Percentiles rank a stretch among this genome's conserved stretches.
These are phyloP conservation scores for Lepeophtheirus salmonis DNA, from an alignment of 1,140 invertebrate species.

Conservation along the genomic window DNA sequence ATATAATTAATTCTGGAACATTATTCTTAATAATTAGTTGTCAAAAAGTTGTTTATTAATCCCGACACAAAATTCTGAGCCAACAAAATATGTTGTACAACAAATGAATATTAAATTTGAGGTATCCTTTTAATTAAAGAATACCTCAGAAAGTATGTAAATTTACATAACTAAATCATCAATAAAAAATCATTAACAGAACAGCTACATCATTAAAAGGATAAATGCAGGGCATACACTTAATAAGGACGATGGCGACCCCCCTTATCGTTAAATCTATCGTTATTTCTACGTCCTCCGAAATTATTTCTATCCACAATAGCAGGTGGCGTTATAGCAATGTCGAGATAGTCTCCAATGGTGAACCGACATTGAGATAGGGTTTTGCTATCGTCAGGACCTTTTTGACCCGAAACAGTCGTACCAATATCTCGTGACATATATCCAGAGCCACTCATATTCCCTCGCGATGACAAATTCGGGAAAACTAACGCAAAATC, in stretches of 20 bases:
- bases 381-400: constrained; percentile 71
- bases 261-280: constrained; percentile 1
- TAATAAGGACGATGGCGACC: constrained; percentile 4
- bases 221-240: no score
- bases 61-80: no score
- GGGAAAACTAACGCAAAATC: constrained; percentile 90
- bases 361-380: constrained; percentile 62
- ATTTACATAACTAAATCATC: no score
- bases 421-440: constrained; percentile 79
- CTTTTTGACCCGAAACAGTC: constrained; percentile 74
- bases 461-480: constrained; percentile 43
- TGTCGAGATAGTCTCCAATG: constrained; percentile 91
- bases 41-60: no score
- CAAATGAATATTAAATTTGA: no score
- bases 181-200: no score
- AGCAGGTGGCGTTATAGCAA: constrained; percentile 74
- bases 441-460: constrained; percentile 30
- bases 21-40: no score
- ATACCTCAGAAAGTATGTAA: no score
- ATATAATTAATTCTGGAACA: no score
- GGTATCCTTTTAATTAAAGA: no score
- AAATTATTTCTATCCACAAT: constrained; percentile 4
- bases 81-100: no score
- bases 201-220: no score
- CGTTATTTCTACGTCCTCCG: neutral